A percentile compares a stretch with the other conserved stretches of the same genome.
phyloP scores from a whole-genome alignment of 2,113 vertebrate genomes.

The Columba janthina region DNA sequence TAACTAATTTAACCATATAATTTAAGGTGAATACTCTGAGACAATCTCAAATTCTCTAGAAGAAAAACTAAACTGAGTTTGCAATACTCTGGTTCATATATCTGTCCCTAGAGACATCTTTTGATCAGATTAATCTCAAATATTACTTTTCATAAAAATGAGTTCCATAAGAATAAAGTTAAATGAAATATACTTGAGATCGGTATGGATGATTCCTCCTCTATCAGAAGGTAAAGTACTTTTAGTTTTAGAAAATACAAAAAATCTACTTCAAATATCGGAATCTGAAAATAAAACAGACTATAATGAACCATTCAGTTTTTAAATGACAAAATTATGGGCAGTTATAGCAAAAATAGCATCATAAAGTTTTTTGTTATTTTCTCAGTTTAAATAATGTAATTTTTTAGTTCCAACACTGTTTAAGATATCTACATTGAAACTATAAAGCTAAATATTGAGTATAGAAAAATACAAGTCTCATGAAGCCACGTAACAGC shows the following conservation, averaged over 20 bases:
- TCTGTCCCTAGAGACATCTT: background rate
- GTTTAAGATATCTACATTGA: background rate
- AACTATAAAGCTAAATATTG: background rate
- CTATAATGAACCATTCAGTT: background rate
- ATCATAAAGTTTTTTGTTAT: background rate
- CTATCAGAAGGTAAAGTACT: background rate
- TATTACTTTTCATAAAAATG: background rate
- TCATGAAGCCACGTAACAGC: fast-evolving
- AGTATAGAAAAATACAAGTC: background rate
- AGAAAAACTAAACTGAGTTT: background rate
- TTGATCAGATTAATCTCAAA: slow-evolving; percentile 2
- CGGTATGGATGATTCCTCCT: background rate
- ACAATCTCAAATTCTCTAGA: background rate
- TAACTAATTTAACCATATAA: background rate
- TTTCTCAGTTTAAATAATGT: background rate
- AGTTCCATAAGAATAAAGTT: slow-evolving; percentile 1
- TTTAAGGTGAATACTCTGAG: background rate
- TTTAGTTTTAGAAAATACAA: background rate
- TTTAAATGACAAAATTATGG: background rate
- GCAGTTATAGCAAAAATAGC: background rate
- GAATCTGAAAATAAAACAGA: background rate
- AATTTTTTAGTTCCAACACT: background rate
- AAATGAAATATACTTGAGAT: background rate
- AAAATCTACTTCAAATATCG: background rate
- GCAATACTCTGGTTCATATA: background rate